These are phyloP conservation scores for Eurypyga helias DNA, from an alignment of 2,113 vertebrate genomes.

Conservation along the genomic window DNA sequence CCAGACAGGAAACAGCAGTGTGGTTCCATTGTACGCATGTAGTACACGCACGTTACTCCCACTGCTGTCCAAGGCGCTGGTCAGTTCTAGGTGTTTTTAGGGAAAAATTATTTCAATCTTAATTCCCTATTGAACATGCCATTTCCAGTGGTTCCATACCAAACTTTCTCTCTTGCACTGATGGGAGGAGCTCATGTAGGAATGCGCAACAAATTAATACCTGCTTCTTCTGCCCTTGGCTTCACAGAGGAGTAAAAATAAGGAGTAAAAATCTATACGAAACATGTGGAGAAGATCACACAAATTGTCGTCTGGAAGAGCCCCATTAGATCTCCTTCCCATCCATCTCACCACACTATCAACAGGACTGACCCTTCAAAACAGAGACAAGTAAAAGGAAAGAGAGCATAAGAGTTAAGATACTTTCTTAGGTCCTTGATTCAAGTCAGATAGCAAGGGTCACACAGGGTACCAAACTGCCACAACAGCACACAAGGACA, in stretches of 20 bases:
- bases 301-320: neutral
- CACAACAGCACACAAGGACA: neutral
- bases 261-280: neutral
- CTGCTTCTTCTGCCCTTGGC: neutral
- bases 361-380: neutral
- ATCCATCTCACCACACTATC: neutral
- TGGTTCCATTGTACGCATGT: neutral
- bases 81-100: neutral
- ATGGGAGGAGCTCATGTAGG: neutral
- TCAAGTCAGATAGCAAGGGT: neutral
- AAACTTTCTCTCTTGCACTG: neutral
- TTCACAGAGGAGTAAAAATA: neutral
- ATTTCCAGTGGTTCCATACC: neutral
- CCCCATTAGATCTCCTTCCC: rapidly evolving
- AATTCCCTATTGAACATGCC: neutral
- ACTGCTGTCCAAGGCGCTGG: neutral
- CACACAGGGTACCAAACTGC: neutral
- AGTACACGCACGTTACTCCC: neutral
- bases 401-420: neutral
- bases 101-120: neutral
- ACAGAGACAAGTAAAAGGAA: neutral
- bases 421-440: neutral
- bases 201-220: neutral
- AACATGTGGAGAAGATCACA: neutral
- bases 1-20: neutral